Conservation (phyloP, 2,888 invertebrate genomes). For the Iselma pallidipennis region DNA sequence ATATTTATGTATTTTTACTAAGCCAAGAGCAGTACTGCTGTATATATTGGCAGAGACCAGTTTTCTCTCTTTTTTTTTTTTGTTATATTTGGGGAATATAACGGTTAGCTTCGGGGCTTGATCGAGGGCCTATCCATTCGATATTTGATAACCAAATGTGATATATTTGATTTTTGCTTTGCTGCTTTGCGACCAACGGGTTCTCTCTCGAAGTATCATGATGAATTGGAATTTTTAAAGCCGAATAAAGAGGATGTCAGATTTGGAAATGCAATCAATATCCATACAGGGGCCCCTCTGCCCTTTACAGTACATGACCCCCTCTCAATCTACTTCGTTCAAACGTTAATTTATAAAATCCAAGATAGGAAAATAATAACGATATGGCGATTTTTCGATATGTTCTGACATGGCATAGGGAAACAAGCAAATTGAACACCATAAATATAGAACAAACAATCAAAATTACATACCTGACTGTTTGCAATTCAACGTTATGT, state of each 20-base stretch:
- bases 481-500: neutral
- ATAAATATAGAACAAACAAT: neutral
- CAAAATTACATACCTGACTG: neutral
- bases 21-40: conserved; percentile 44
- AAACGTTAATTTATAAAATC: conserved; percentile 33
- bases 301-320: neutral
- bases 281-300: conserved; percentile 14
- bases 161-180: conserved; percentile 49
- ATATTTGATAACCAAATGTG: conserved; percentile 50
- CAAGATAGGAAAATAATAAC: conserved; percentile 19
- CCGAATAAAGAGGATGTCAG: conserved; percentile 40
- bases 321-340: conserved; percentile 15
- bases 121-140: conserved; percentile 47
- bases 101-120: conserved; percentile 47
- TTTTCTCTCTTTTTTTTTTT: conserved; percentile 30
- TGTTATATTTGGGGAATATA: conserved; percentile 45
- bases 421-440: neutral
- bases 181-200: conserved; percentile 40
- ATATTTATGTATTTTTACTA: conserved; percentile 55
- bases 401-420: too few relatives aligned
- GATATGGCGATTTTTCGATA: too few relatives aligned
- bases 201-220: conserved; percentile 32
- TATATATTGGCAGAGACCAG: conserved; percentile 38
- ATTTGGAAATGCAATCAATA: conserved; percentile 40
- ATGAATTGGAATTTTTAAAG: conserved; percentile 41